Percentiles rank a stretch among this genome's conserved stretches.
Conservation (phyloP, 2,888 invertebrate genomes). For the Didymodactylos carnosus region DNA sequence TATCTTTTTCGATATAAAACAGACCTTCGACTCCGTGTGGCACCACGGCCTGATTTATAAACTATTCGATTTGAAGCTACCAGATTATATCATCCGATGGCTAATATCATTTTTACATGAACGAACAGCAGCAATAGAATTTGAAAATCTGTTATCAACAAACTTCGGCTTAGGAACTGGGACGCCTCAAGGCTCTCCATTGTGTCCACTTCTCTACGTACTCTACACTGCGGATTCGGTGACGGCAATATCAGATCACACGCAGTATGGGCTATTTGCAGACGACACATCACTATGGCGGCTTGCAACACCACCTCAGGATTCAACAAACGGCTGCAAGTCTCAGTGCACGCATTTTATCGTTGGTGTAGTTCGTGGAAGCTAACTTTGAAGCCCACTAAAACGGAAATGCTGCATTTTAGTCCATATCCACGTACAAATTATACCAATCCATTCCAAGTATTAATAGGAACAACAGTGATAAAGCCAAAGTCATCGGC, state of each 20-base stretch:
- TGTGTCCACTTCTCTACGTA: conserved; percentile 3
- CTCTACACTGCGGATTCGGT: not conserved
- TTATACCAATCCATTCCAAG: not conserved
- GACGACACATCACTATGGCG: not conserved
- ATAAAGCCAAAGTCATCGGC: not conserved
- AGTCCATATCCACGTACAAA: not conserved
- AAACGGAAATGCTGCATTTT: not conserved
- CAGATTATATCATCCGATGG: not conserved
- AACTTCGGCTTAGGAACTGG: not conserved
- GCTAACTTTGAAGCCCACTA: not conserved
- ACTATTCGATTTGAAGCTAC: not conserved
- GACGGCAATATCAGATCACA: not conserved
- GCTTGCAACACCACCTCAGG: not conserved
- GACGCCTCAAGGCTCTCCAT: conserved; percentile 2
- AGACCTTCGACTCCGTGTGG: too few species aligned
- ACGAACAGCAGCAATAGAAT: not conserved
- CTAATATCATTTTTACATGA: not conserved
- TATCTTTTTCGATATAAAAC: too few species aligned
- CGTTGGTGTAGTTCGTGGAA: not conserved
- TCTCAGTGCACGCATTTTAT: not conserved
- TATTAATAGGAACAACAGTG: not conserved
- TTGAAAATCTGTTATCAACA: not conserved
- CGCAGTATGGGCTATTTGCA: not conserved
- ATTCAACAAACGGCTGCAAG: not conserved
- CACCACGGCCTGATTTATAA: not conserved